Percentiles rank a stretch among this genome's conserved stretches.
Evolutionary conservation across 2,888 invertebrate genomes (phyloP).

Genomic region (Hirtodrosophila duncani): DNA sequence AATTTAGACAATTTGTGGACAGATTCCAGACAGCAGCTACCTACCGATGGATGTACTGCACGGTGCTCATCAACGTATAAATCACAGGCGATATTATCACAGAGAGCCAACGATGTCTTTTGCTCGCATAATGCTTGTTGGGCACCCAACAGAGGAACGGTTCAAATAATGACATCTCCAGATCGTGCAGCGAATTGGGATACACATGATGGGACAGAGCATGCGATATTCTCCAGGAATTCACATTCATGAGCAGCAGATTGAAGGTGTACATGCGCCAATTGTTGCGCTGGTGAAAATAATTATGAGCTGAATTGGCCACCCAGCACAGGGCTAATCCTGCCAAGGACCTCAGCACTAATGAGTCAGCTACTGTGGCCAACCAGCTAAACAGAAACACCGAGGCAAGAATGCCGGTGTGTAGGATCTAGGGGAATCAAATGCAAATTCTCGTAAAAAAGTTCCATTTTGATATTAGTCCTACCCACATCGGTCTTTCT

Average conservation of each 20-base stretch:
- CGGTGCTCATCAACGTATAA: constrained; percentile 43
- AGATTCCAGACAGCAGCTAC: neutral
- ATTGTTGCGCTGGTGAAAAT: constrained; percentile 85
- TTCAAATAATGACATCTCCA: constrained; percentile 84
- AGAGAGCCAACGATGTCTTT: constrained; percentile 79
- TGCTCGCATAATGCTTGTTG: constrained; percentile 78
- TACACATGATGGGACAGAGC: constrained; percentile 87
- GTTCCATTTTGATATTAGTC: neutral
- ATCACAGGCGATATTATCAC: constrained; percentile 79
- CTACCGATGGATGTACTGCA: constrained; percentile 48
- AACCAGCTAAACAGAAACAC: constrained; percentile 66
- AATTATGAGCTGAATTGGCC: constrained; percentile 85
- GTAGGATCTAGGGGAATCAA: constrained; percentile 45
- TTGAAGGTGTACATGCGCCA: constrained; percentile 89
- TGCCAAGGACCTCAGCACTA: constrained; percentile 75
- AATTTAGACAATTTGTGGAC: neutral
- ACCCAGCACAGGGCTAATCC: constrained; percentile 82
- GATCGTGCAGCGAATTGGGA: constrained; percentile 86
- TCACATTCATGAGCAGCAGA: constrained; percentile 81
- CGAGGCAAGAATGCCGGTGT: constrained; percentile 42
- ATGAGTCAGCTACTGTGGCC: constrained; percentile 64
- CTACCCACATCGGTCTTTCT: constrained; percentile 63
- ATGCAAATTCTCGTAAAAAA: neutral
- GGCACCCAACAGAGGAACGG: constrained; percentile 85
- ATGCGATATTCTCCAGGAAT: constrained; percentile 86